Conservation (phyloP, 2,113 vertebrate species). For the Sceloporus tristichus region DNA sequence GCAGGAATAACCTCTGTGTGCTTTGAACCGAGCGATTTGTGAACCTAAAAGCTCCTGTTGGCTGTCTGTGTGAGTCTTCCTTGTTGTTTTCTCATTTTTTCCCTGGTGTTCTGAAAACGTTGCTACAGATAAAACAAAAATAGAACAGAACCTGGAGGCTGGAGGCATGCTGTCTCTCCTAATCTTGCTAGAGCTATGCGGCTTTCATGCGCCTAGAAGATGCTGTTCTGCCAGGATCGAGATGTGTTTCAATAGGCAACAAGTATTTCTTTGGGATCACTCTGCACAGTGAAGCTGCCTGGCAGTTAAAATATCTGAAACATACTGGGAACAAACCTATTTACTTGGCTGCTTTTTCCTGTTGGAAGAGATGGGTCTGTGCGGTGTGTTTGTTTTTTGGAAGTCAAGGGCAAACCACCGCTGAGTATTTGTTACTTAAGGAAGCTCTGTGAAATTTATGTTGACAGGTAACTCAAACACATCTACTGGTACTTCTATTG, state of each 20-base stretch:
- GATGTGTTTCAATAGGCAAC: constrained; percentile 3
- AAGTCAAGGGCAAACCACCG: background rate
- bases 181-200: constrained; percentile 5
- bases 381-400: background rate
- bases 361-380: too few relatives aligned
- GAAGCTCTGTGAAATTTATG: too few relatives aligned
- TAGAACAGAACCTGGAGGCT: constrained; percentile 47
- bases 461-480: too few relatives aligned
- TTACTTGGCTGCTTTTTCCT: background rate
- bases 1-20: constrained; percentile 8
- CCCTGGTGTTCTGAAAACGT: constrained; percentile 49
- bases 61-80: background rate
- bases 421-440: background rate
- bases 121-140: constrained; percentile 47
- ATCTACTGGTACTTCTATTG: too few relatives aligned
- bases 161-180: constrained; percentile 36
- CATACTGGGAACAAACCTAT: background rate
- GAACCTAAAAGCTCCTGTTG: background rate
- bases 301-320: background rate
- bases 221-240: constrained; percentile 3
- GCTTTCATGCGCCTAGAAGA: constrained; percentile 14
- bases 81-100: background rate
- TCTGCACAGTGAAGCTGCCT: background rate
- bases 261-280: background rate
- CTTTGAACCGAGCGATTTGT: background rate